A percentile compares a stretch with the other conserved stretches of the same genome.
These are phyloP conservation scores for Pelodiscus sinensis DNA, from an alignment of 2,113 vertebrate species.

Conservation along the genomic window DNA sequence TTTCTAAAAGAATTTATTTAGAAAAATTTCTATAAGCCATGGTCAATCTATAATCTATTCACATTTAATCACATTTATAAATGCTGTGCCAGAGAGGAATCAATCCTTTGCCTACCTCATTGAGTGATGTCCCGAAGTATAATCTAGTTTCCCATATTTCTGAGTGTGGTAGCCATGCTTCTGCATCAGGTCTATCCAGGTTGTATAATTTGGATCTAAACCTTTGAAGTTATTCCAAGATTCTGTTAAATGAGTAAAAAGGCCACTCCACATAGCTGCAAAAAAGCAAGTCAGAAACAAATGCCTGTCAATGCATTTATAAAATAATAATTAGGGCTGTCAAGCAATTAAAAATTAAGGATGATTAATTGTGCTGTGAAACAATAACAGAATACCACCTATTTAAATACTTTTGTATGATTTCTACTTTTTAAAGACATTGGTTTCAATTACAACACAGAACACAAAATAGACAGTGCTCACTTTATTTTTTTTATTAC, in stretches of 20 bases:
- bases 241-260: slow-evolving; percentile 92
- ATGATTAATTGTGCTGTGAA: no score
- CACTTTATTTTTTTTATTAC: no score
- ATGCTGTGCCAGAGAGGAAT: not conserved
- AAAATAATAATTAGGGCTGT: not conserved
- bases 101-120: slow-evolving; percentile 85
- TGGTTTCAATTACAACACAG: no score
- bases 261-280: slow-evolving; percentile 97
- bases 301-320: not conserved
- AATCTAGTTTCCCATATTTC: slow-evolving; percentile 93
- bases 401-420: no score
- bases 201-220: slow-evolving; percentile 86
- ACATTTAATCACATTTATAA: not conserved
- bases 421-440: no score
- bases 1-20: not conserved
- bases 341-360: no score
- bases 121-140: slow-evolving; percentile 92
- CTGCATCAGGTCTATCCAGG: slow-evolving; percentile 94
- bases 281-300: not conserved
- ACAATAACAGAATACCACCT: no score
- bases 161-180: slow-evolving; percentile 86
- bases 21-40: not conserved
- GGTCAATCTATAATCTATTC: not conserved
- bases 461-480: no score
- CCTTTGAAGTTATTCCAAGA: slow-evolving; percentile 99